Evolutionary conservation across 1,140 invertebrate species (phyloP), one percentile per base, ranked within the genome.

Genomic region (Ericerus pela): DNA sequence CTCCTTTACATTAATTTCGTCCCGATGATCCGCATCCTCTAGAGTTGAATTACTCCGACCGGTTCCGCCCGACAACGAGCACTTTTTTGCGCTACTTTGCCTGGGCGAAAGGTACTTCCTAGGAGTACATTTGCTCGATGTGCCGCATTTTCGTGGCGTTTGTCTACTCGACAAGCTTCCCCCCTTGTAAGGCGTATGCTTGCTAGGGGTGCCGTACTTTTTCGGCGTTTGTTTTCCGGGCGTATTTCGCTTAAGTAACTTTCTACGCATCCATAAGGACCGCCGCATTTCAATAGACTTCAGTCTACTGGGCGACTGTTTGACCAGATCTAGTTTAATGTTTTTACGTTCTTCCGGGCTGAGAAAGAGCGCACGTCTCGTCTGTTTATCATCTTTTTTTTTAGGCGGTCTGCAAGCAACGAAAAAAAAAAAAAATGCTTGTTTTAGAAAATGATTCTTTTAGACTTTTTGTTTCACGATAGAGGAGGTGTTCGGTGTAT

Each of bases 391-490:
- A 12, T 47, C 26, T 22, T 47, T 47, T 24, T 47, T 24, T 47
- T 47, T 47, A 16, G n/a, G n/a, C n/a, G n/a, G n/a, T n/a, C 41
- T 47, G 41, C 18, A 47, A 47, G 5, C n/a, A 33, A 33, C 30
- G 30, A 33, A 47, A 22, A 5, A 22, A 47, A 24, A 16, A 41
- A 24, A 10, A 22, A 47, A 47, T 5, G 4, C 16, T 47, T 24
- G n/a, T n/a, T n/a, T 24, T 10, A 16, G 5, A 47, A 22, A 47
- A 47, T 22, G 18, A 47, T 16, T 10, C 30, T 33, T 33, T n/a
- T n/a, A n/a, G n/a, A n/a, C n/a, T n/a, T n/a, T n/a, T n/a, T n/a
- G n/a, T n/a, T n/a, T n/a, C n/a, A n/a, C n/a, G n/a, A n/a, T n/a
- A n/a, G n/a, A n/a, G n/a, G n/a, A n/a, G n/a, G n/a, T n/a, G n/a